These are phyloP conservation scores for Drosophila equinoxialis DNA, from an alignment of 1,140 invertebrate genomes.

Conservation along the genomic window DNA sequence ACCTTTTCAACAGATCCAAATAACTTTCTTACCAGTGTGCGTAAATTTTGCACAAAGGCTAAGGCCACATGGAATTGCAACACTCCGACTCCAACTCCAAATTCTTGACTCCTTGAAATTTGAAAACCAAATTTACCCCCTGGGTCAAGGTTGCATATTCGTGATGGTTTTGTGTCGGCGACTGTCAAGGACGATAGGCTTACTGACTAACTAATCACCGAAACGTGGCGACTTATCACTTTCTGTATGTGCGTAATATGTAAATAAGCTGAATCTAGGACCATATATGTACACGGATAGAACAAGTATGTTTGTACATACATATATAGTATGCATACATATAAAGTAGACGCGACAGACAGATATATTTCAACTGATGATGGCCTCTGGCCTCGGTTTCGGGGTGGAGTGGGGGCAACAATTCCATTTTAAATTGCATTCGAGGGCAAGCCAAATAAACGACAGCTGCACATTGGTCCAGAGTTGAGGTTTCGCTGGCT, in stretches of 20 bases:
- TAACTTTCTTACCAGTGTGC: slow-evolving; percentile 16
- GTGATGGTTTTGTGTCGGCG: background rate
- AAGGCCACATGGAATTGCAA: slow-evolving; percentile 21
- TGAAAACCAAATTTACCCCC: slow-evolving; percentile 14
- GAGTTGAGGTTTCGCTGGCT: slow-evolving; percentile 20
- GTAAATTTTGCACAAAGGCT: slow-evolving; percentile 17
- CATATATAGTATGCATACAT: background rate
- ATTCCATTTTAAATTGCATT: slow-evolving; percentile 44
- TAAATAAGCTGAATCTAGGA: slow-evolving; percentile 56
- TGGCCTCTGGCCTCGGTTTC: background rate
- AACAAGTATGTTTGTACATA: background rate
- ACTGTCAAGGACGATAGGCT: slow-evolving; percentile 20
- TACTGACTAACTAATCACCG: slow-evolving; percentile 66
- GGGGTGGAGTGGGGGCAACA: background rate
- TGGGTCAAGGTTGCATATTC: slow-evolving; percentile 57
- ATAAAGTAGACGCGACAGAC: background rate
- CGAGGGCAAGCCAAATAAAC: slow-evolving; percentile 56
- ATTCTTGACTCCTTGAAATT: slow-evolving; percentile 8
- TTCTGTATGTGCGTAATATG: slow-evolving; percentile 67
- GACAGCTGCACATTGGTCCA: slow-evolving; percentile 36
- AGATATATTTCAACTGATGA: slow-evolving; percentile 2
- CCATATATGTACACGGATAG: background rate
- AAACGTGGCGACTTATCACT: slow-evolving; percentile 6
- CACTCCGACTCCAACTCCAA: slow-evolving; percentile 26
- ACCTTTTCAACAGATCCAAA: background rate